phyloP scores from a whole-genome alignment of 2,797 vertebrate genomes.

The Pseudomugil gertrudae region DNA sequence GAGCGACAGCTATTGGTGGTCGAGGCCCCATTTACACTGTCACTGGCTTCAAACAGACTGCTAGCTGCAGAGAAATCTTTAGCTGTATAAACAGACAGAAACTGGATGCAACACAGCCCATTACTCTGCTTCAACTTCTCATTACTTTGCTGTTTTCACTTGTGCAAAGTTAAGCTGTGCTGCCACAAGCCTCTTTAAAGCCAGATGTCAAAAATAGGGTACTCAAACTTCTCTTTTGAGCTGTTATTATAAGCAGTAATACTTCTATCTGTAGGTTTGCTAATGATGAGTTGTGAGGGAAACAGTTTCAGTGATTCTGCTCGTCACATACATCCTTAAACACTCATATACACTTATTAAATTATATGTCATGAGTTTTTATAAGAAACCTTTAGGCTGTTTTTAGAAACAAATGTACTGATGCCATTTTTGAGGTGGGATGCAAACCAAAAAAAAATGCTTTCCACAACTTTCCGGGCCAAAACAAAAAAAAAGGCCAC shows the following conservation, averaged over 20 bases:
- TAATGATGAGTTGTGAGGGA: background rate
- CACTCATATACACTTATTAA: background rate
- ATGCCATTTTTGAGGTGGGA: background rate
- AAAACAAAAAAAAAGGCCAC: background rate
- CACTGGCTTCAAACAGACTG: slow-evolving; percentile 56
- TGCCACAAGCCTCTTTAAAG: slow-evolving; percentile 29
- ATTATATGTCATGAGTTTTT: background rate
- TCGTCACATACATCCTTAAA: background rate
- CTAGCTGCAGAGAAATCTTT: slow-evolving; percentile 42
- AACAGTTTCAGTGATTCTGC: slow-evolving; percentile 6
- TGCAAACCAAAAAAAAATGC: background rate
- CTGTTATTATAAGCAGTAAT: background rate
- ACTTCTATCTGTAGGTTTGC: background rate
- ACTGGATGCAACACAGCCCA: slow-evolving; percentile 10
- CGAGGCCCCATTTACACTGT: slow-evolving; percentile 45
- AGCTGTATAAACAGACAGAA: slow-evolving; percentile 44
- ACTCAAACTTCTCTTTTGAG: background rate
- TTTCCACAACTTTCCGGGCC: background rate
- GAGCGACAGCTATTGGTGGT: slow-evolving; percentile 67
- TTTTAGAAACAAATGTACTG: background rate
- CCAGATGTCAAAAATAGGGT: slow-evolving; percentile 7
- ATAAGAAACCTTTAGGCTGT: background rate
- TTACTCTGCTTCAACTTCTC: background rate
- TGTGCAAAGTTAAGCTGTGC: slow-evolving; percentile 2
- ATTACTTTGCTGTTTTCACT: slow-evolving; percentile 6